These are phyloP conservation scores for Dynastes hyllus DNA, from an alignment of 2,888 invertebrate species.

Conservation along the genomic window DNA sequence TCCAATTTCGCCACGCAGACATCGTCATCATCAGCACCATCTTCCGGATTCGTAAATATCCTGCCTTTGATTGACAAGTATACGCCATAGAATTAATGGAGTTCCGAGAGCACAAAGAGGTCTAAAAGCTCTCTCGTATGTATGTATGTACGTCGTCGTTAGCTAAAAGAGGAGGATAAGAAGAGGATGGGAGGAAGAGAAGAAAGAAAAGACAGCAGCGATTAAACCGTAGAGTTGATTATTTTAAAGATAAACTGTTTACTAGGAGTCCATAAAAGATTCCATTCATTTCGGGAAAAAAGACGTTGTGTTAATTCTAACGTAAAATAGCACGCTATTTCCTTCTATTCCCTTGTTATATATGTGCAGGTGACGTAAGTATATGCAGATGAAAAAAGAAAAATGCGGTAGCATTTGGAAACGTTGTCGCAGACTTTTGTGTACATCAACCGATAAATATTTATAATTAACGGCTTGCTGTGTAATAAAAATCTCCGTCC, in stretches of 20 bases:
- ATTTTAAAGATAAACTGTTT: slow-evolving; percentile 49
- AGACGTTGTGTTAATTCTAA: neutral
- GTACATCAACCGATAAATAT: slow-evolving; percentile 46
- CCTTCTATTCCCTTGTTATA: neutral
- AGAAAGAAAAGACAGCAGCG: slow-evolving; percentile 35
- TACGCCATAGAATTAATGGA: slow-evolving; percentile 44
- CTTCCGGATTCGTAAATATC: slow-evolving; percentile 50
- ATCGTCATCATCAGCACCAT: neutral
- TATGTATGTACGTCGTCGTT: neutral
- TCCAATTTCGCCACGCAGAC: slow-evolving; percentile 39
- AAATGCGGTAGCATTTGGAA: slow-evolving; percentile 16
- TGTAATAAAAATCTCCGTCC: slow-evolving; percentile 35
- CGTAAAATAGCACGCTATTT: slow-evolving; percentile 21
- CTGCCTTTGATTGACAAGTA: slow-evolving; percentile 51
- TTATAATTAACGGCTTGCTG: slow-evolving; percentile 45
- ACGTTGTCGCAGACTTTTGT: slow-evolving; percentile 37
- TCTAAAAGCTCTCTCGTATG: slow-evolving; percentile 32
- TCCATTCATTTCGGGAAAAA: slow-evolving; percentile 46
- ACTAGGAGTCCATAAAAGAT: slow-evolving; percentile 47
- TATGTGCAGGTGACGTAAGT: neutral
- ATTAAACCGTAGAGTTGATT: slow-evolving; percentile 47
- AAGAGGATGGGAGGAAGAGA: neutral
- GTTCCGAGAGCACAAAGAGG: slow-evolving; percentile 43
- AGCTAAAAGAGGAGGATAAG: slow-evolving; percentile 3
- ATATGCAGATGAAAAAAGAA: neutral